Evolutionary conservation across 2,797 vertebrate genomes (phyloP).

Genomic region (Clarias platycephalus): DNA sequence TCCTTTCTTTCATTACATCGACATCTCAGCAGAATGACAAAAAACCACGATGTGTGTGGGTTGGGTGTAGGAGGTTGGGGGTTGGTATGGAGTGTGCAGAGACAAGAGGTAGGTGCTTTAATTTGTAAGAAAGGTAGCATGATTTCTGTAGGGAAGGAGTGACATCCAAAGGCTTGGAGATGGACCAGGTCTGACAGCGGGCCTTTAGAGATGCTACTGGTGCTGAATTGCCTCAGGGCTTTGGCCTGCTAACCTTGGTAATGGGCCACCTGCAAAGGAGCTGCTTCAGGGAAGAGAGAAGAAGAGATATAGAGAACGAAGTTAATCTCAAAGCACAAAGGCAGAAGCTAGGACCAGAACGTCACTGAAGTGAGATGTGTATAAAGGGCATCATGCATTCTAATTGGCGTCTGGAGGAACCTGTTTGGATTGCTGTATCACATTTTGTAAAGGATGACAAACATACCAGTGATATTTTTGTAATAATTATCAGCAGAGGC

Average conservation of each 20-base stretch:
- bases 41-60: slow-evolving; percentile 50
- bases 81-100: slow-evolving; percentile 42
- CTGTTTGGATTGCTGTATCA: slow-evolving; percentile 6
- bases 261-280: slow-evolving; percentile 65
- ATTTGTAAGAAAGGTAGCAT: slow-evolving; percentile 62
- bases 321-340: slow-evolving; percentile 41
- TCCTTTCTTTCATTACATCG: slow-evolving; percentile 69
- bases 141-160: slow-evolving; percentile 60
- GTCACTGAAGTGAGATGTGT: slow-evolving; percentile 22
- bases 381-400: not conserved
- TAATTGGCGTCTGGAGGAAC: slow-evolving; percentile 18
- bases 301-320: slow-evolving; percentile 6
- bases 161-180: slow-evolving; percentile 62
- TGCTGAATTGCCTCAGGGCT: slow-evolving; percentile 56
- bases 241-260: slow-evolving; percentile 59
- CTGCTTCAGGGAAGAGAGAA: slow-evolving; percentile 50
- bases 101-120: slow-evolving; percentile 65
- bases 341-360: slow-evolving; percentile 51
- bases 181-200: slow-evolving; percentile 64
- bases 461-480: slow-evolving; percentile 6
- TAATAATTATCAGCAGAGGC: not conserved
- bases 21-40: slow-evolving; percentile 64
- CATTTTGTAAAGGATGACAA: not conserved
- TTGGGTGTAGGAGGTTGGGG: slow-evolving; percentile 12
- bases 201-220: slow-evolving; percentile 63